phyloP scores from a whole-genome alignment of 30 jellyfish, hydroid and myxozoan species.

The Cassiopea xamachana region DNA sequence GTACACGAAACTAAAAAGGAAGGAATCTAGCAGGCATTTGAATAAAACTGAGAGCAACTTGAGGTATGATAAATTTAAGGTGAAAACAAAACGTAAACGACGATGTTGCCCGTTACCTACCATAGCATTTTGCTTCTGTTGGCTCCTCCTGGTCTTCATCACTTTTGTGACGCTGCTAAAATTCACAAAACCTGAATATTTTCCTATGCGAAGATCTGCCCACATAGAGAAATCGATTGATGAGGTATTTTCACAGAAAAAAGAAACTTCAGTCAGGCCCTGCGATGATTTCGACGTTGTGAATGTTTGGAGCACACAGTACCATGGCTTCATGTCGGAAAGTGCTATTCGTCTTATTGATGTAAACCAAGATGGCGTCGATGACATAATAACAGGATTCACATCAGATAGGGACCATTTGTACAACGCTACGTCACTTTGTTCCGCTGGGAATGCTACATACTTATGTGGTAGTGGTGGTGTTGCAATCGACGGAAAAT shows the following conservation, averaged over 20 bases:
- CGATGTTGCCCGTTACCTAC: constrained; percentile 18
- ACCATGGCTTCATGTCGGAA: constrained; percentile 51
- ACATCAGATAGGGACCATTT: constrained; percentile 30
- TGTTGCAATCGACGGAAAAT: constrained; percentile 78
- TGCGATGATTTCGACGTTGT: constrained; percentile 19
- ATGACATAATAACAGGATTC: constrained; percentile 74
- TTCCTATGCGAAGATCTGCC: not conserved
- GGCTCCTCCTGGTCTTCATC: not conserved
- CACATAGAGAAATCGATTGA: not conserved
- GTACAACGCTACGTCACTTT: not conserved
- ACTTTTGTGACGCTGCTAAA: not conserved
- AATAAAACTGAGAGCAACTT: not conserved
- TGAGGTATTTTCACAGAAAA: not conserved
- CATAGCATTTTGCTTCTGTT: constrained; percentile 1
- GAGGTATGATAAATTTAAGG: not conserved
- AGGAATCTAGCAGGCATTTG: not conserved
- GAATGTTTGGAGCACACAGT: constrained; percentile 53
- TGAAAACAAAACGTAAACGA: constrained; percentile 1
- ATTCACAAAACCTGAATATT: not conserved
- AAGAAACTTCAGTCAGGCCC: not conserved
- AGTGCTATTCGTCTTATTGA: constrained; percentile 66
- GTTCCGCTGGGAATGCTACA: not conserved
- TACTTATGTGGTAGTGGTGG: constrained; percentile 92
- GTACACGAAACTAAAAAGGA: not conserved
- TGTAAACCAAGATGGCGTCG: constrained; percentile 72